Conservation (phyloP, 2,113 vertebrate species). For the Neodon shergylaensis region DNA sequence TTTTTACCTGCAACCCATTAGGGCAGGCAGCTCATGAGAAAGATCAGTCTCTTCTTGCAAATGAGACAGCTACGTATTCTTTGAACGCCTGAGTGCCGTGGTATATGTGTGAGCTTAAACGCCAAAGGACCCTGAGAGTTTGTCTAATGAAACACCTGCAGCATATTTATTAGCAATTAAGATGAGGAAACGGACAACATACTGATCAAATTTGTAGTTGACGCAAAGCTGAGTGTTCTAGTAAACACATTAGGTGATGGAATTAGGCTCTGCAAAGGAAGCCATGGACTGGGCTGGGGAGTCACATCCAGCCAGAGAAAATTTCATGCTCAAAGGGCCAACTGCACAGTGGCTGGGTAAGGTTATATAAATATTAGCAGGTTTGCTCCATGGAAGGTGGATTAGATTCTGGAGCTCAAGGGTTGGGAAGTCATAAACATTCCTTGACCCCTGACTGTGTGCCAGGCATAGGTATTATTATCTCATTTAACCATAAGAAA, state of each 20-base stretch:
- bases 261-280: conserved; percentile 22
- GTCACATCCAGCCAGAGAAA: not conserved
- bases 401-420: not conserved
- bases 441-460: conserved; percentile 15
- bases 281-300: not conserved
- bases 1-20: not conserved
- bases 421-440: not conserved
- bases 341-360: not conserved
- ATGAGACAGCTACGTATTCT: conserved; percentile 14
- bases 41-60: conserved; percentile 58
- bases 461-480: not conserved
- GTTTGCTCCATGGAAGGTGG: not conserved
- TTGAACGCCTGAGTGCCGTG: conserved; percentile 45
- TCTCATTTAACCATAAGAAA: conserved; percentile 18
- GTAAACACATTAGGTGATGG: conserved; percentile 8
- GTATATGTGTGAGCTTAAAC: conserved; percentile 22
- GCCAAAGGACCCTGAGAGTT: conserved; percentile 53
- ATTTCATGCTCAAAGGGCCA: not conserved
- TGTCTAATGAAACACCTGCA: conserved; percentile 75
- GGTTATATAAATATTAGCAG: conserved; percentile 12
- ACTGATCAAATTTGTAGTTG: conserved; percentile 65
- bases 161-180: conserved; percentile 73
- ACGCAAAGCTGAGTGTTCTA: conserved; percentile 34
- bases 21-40: not conserved
- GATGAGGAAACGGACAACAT: conserved; percentile 66